Evolutionary conservation across 2,113 vertebrate genomes (phyloP).

Genomic region (Charina bottae): DNA sequence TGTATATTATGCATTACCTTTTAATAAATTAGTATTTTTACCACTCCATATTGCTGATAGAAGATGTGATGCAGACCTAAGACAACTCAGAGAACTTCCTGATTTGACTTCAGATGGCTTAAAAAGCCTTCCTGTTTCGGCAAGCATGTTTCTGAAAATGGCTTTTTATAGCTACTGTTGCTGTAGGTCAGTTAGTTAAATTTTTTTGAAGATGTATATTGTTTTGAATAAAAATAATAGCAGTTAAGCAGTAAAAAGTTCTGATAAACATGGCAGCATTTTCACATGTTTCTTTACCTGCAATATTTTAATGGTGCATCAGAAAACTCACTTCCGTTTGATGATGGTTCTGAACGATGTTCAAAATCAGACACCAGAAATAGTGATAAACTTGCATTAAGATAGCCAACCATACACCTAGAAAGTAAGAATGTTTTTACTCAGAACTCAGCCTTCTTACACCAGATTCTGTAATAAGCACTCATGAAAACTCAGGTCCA

Average conservation of each 20-base stretch:
- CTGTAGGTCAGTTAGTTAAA: too few species aligned
- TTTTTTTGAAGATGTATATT: not conserved
- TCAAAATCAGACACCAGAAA: slow-evolving; percentile 91
- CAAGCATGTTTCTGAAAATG: not conserved
- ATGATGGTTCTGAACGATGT: slow-evolving; percentile 81
- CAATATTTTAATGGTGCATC: slow-evolving; percentile 86
- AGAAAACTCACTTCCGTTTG: slow-evolving; percentile 83
- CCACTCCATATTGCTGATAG: not conserved
- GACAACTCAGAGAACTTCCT: not conserved
- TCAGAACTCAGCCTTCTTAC: slow-evolving; percentile 29
- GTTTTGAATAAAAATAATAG: not conserved
- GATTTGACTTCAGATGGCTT: not conserved
- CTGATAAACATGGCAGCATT: not conserved
- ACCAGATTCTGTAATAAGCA: not conserved
- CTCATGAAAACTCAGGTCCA: not conserved
- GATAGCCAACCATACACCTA: slow-evolving; percentile 93
- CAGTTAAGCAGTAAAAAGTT: not conserved
- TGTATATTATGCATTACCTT: too few species aligned
- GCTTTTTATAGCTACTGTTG: not conserved
- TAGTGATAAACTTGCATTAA: slow-evolving; percentile 91
- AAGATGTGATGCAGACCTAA: not conserved
- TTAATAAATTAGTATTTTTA: not conserved
- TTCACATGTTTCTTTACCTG: slow-evolving; percentile 73
- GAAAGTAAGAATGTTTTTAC: slow-evolving; percentile 39
- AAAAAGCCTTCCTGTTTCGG: not conserved